Evolutionary conservation across 2,888 invertebrate species (phyloP).

Genomic region (Philopedon plagiatum): DNA sequence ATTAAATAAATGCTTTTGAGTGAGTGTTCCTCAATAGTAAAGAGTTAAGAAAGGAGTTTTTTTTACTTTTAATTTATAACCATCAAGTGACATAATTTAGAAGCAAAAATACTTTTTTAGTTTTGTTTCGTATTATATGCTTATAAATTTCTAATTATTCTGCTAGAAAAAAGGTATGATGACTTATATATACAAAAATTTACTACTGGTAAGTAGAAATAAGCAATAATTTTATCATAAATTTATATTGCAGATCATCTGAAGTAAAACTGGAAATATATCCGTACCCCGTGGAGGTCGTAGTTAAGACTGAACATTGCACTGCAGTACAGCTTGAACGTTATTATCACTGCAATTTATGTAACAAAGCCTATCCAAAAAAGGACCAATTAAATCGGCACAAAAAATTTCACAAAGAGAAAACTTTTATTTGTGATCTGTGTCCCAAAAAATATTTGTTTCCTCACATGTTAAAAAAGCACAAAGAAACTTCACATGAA

Average conservation of each 20-base stretch:
- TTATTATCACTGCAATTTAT: conserved; percentile 29
- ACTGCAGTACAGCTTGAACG: not conserved
- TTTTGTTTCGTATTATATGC: too few relatives aligned
- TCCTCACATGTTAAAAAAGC: conserved; percentile 48
- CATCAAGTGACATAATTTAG: too few relatives aligned
- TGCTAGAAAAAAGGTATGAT: too few relatives aligned
- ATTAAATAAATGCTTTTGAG: too few relatives aligned
- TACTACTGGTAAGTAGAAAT: not conserved
- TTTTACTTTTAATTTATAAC: too few relatives aligned
- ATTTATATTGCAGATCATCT: not conserved
- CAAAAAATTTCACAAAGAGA: conserved; percentile 49
- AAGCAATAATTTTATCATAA: not conserved
- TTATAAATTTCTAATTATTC: too few relatives aligned
- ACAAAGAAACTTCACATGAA: conserved; percentile 51
- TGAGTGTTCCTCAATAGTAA: too few relatives aligned
- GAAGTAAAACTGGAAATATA: not conserved
- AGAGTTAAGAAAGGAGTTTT: too few relatives aligned
- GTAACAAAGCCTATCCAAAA: conserved; percentile 45
- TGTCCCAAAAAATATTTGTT: conserved; percentile 54
- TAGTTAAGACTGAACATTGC: not conserved
- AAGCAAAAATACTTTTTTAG: too few relatives aligned
- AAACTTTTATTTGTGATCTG: conserved; percentile 51
- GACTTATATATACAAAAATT: not conserved
- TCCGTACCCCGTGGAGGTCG: not conserved
- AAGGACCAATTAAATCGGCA: conserved; percentile 43